Evolutionary conservation across 1,140 invertebrate genomes (phyloP), one percentile per base, ranked within the genome.

Genomic region (Lepidurus arcticus): DNA sequence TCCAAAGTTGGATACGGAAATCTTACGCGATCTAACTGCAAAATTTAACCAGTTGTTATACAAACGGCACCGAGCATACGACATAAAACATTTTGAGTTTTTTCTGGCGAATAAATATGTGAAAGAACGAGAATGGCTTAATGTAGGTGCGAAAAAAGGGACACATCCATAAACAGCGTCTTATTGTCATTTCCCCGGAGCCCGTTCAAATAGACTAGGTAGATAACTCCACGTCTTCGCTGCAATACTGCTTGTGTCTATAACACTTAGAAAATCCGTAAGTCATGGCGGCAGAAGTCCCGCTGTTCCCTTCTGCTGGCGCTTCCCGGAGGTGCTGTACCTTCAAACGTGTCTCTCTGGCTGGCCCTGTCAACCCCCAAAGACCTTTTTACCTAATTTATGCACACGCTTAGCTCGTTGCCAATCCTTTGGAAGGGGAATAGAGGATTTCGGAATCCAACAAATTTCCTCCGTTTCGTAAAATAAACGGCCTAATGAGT

Each of bases 331-430:
- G 53, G 53, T 65, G 34, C 34, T 34, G 34, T 34, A 34, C 53
- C 21, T 65, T 65, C n/a, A 7, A 13, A 65, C n/a, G 53, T 65
- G 53, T 65, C 34, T n/a, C 53, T 65, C 53, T n/a, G 53, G 16
- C 21, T 16, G n/a, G 53, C 53, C 53, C 16, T 65, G 53, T 65
- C 53, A 21, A 65, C 53, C n/a, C 6, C 53, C 9, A 65, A 21
- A 7, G 53, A 65, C 16, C 53, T 21, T 65, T 65, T 65, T 65
- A 65, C 53, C 45, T 65, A 65, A 65, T 65, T 65, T 65, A 65
- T 65, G 53, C 53, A 65, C 53, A 21, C 53, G 8, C 53, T 65
- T 65, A n/a, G 4, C 21, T 65, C 9, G 53, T 65, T 65, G 21
- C 9, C 9, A 65, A 65, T n/a, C 53, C 53, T 16, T 65, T 65